Conservation (phyloP, 2,888 invertebrate species). For the Timandra comae region DNA sequence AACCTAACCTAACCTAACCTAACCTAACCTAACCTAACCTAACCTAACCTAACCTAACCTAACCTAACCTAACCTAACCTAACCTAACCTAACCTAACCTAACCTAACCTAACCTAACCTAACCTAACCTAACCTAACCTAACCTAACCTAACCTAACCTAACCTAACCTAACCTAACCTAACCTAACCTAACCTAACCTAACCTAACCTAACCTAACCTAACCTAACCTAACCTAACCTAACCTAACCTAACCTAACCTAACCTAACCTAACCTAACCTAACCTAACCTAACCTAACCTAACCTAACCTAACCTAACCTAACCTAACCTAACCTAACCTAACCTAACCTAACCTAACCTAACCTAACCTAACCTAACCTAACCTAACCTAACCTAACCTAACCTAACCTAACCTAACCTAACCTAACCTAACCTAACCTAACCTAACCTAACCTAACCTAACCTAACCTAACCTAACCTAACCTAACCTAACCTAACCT, state of each 20-base stretch:
- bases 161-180: conserved; percentile 18
- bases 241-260: conserved; percentile 17
- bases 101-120: conserved; percentile 13
- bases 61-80: conserved; percentile 17
- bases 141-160: conserved; percentile 22
- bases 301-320: conserved; percentile 14
- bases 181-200: conserved; percentile 17
- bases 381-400: conserved; percentile 18
- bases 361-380: conserved; percentile 18
- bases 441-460: conserved; percentile 16
- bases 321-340: conserved; percentile 13
- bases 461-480: conserved; percentile 20
- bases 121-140: conserved; percentile 12
- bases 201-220: conserved; percentile 16
- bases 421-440: conserved; percentile 15
- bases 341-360: conserved; percentile 14
- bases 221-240: conserved; percentile 16
- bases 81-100: conserved; percentile 15
- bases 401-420: conserved; percentile 16
- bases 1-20: conserved; percentile 19
- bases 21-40: conserved; percentile 17
- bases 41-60: conserved; percentile 14
- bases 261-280: conserved; percentile 18
- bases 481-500: conserved; percentile 18
- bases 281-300: conserved; percentile 13